Evolutionary conservation across 2,797 vertebrate species (phyloP), one percentile per base, ranked within the genome.

Genomic region (Neosilurus mollespiculum): DNA sequence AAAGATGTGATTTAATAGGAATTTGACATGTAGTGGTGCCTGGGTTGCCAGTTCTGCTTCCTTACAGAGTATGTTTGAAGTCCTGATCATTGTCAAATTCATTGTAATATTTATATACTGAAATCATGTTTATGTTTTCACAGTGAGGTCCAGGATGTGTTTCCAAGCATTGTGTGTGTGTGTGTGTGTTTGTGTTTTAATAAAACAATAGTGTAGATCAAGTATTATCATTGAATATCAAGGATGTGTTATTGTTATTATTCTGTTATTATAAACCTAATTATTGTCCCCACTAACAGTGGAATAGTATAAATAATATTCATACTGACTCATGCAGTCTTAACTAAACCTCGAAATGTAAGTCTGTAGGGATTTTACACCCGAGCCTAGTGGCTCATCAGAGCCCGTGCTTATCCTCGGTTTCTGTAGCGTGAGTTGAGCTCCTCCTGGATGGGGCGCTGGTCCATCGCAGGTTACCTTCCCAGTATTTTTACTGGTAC

Each of bases 11-110:
- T 51, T 14, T 22, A n/a, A 37, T 18, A n/a, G 8, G 43, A 43
- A 43, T 51, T 7, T 49, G 9, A 12, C 7, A n/a, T 49, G 4
- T 62, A 43, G 22, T 78, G 58, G 26, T 64, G n/a, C 14, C 37
- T 49, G 76, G 76, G 76, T 78, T 78, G 76, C 76, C 76, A 78
- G 75, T 24, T 78, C 6, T 62, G 34, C 30, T 43, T 1, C 3
- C 5, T 22, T 5, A 43, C 43, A 43, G 43, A 43, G 43, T 43
- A 43, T 43, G 43, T 30, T 30, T 30, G 43, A n/a, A 49, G 22
- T 61, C 14, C 24, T n/a, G 15, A 62, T 62, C 72, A 37, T 12
- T 30, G 0, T 4, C 72, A 37, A 0, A 18, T 15, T 22, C 20
- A 26, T 26, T 76, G 30, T 43, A 37, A 30, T 76, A 43, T 61